Conservation (phyloP, 2,888 invertebrate genomes). For the Alloplasta piceator region DNA sequence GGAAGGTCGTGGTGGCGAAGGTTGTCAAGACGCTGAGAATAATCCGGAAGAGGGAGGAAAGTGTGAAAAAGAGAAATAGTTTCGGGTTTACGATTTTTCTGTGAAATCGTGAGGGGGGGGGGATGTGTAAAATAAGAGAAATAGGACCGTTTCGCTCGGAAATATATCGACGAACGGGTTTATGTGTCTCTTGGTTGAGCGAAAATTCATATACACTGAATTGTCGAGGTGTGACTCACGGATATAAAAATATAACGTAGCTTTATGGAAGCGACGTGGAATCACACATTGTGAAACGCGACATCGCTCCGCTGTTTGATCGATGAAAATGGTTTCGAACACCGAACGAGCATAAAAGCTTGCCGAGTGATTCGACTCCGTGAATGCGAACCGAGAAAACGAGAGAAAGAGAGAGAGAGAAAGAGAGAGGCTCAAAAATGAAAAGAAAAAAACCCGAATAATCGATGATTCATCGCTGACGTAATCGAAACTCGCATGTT, state of each 20-base stretch:
- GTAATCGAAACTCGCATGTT: slow-evolving; percentile 42
- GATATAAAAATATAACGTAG: slow-evolving; percentile 7
- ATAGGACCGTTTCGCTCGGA: not conserved
- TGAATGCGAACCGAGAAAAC: not conserved
- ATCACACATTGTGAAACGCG: slow-evolving; percentile 17
- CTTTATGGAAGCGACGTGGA: slow-evolving; percentile 12
- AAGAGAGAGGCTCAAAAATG: not conserved
- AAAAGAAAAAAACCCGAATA: slow-evolving; percentile 14
- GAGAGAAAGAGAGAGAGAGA: slow-evolving; percentile 14
- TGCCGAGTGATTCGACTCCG: slow-evolving; percentile 34
- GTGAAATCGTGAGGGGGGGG: not conserved
- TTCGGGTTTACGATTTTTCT: slow-evolving; percentile 22
- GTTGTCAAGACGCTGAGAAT: not conserved
- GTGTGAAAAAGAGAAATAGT: not conserved
- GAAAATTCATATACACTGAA: not conserved
- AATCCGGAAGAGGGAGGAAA: slow-evolving; percentile 20
- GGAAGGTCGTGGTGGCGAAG: not conserved
- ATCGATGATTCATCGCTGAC: slow-evolving; percentile 52
- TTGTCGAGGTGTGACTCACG: slow-evolving; percentile 7
- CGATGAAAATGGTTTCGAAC: slow-evolving; percentile 47
- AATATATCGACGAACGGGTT: slow-evolving; percentile 30
- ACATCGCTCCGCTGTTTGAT: slow-evolving; percentile 35
- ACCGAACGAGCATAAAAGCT: slow-evolving; percentile 33
- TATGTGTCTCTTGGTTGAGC: slow-evolving; percentile 4
- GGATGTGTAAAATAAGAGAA: slow-evolving; percentile 5